Percentiles rank a stretch among this genome's conserved stretches.
phyloP scores from a whole-genome alignment of 2,797 vertebrate species.

The Cetoscarus ocellatus region DNA sequence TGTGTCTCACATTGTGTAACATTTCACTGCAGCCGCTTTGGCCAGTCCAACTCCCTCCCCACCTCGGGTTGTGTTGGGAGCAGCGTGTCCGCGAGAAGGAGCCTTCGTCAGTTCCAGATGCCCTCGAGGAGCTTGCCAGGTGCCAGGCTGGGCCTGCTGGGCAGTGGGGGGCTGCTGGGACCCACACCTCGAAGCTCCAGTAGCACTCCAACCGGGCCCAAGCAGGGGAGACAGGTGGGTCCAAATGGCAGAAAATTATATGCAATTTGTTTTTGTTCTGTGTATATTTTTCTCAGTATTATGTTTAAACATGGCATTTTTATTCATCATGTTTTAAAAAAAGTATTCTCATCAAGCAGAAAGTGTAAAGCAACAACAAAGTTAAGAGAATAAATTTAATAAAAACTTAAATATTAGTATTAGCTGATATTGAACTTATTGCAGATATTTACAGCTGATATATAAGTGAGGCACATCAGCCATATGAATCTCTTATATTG shows the following conservation, averaged over 20 bases:
- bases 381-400: too few species aligned
- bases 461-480: too few species aligned
- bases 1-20: background rate
- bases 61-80: conserved; percentile 91
- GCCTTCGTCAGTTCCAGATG: conserved; percentile 96
- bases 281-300: too few species aligned
- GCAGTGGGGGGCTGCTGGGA: conserved; percentile 90
- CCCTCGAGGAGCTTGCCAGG: conserved; percentile 95
- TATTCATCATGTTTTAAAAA: too few species aligned
- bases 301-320: too few species aligned
- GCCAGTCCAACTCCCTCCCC: conserved; percentile 97
- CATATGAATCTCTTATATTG: too few species aligned
- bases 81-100: conserved; percentile 89
- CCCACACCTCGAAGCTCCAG: conserved; percentile 89
- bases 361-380: too few species aligned
- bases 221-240: conserved; percentile 96
- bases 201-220: conserved; percentile 92
- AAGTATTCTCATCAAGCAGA: too few species aligned
- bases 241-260: background rate
- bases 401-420: too few species aligned
- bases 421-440: too few species aligned
- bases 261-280: too few species aligned
- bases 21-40: conserved; percentile 86
- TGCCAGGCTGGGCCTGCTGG: conserved; percentile 90
- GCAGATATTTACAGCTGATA: too few species aligned